Percentiles rank a stretch among this genome's conserved stretches.
Evolutionary conservation across 2,113 vertebrate species (phyloP).

Genomic region (Pelecanus crispus): DNA sequence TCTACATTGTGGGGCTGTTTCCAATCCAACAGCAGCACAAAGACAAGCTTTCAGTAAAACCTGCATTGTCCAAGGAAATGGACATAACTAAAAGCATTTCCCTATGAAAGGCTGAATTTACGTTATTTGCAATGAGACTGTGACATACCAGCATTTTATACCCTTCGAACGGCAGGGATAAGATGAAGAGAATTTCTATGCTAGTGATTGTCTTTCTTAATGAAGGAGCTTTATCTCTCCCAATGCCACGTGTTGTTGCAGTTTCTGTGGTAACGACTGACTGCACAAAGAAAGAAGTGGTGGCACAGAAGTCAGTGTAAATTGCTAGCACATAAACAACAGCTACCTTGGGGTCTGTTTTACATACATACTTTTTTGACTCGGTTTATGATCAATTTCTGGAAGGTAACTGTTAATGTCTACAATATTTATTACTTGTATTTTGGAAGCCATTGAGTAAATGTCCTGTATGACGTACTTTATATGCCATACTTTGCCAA

Average conservation of each 20-base stretch:
- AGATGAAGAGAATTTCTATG: not conserved
- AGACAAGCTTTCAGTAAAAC: not conserved
- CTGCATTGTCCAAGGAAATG: not conserved
- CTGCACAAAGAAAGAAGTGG: not conserved
- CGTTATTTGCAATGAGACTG: not conserved
- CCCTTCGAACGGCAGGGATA: not conserved
- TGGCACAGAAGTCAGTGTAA: not conserved
- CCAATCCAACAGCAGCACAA: not conserved
- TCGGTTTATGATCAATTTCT: not conserved
- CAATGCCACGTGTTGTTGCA: not conserved
- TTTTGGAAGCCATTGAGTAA: not conserved
- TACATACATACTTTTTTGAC: not conserved
- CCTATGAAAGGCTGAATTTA: not conserved
- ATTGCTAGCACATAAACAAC: not conserved
- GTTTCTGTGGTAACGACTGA: constrained; percentile 53
- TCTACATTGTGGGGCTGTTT: not conserved
- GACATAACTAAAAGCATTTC: not conserved
- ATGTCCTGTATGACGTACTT: not conserved
- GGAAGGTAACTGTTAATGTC: not conserved
- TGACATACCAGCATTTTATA: not conserved
- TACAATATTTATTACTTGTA: not conserved
- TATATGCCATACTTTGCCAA: not conserved
- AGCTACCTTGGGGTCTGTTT: not conserved
- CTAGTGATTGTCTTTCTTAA: not conserved
- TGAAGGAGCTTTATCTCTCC: constrained; percentile 15